phyloP scores from a whole-genome alignment of 2,888 invertebrate species.

The Loripinus fragilis region DNA sequence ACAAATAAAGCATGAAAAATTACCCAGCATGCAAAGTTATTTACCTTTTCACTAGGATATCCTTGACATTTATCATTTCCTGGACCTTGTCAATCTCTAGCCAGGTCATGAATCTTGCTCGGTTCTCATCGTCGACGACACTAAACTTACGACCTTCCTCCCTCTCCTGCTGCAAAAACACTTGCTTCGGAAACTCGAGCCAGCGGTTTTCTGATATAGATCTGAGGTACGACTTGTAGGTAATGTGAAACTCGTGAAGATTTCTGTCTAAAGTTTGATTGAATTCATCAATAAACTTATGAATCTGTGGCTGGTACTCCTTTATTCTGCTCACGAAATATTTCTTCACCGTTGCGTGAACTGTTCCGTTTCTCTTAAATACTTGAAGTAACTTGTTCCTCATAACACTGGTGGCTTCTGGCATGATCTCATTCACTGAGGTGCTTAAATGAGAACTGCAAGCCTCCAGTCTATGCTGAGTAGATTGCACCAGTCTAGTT shows the following conservation, averaged over 20 bases:
- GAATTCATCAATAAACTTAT: slow-evolving; percentile 69
- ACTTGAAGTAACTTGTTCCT: slow-evolving; percentile 56
- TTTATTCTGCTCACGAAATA: slow-evolving; percentile 58
- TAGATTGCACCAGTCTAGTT: slow-evolving; percentile 58
- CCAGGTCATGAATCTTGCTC: slow-evolving; percentile 73
- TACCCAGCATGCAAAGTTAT: too few relatives aligned
- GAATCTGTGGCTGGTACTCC: slow-evolving; percentile 61
- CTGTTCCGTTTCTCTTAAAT: slow-evolving; percentile 64
- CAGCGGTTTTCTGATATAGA: slow-evolving; percentile 75
- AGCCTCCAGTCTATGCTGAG: slow-evolving; percentile 69
- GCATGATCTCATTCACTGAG: slow-evolving; percentile 52
- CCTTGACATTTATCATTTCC: slow-evolving; percentile 65
- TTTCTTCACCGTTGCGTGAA: slow-evolving; percentile 53
- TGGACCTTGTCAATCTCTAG: slow-evolving; percentile 75
- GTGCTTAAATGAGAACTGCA: slow-evolving; percentile 72
- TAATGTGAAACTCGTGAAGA: slow-evolving; percentile 63
- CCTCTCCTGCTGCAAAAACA: slow-evolving; percentile 70
- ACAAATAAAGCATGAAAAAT: too few relatives aligned
- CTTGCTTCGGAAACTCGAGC: slow-evolving; percentile 76
- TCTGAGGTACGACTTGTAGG: slow-evolving; percentile 72
- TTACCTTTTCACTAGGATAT: slow-evolving; percentile 65
- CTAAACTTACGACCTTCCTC: slow-evolving; percentile 47
- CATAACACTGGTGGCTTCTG: slow-evolving; percentile 45
- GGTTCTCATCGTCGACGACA: slow-evolving; percentile 54
- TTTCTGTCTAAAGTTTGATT: slow-evolving; percentile 69